Evolutionary conservation across 2,797 vertebrate genomes (phyloP), one percentile per base, ranked within the genome.

Genomic region (Scolopax bukidnonensis): DNA sequence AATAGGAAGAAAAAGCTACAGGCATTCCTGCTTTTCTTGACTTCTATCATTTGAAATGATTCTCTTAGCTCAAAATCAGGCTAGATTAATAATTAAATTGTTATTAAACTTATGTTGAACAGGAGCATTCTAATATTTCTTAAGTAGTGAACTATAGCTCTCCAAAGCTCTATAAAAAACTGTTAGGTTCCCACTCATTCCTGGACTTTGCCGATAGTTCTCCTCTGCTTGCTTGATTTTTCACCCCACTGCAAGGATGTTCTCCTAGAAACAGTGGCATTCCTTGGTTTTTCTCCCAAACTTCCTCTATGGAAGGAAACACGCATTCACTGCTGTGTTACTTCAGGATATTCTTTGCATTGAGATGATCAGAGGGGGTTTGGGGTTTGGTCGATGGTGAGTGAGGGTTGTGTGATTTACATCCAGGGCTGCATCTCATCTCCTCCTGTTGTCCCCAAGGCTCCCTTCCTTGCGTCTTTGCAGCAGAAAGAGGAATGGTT

Each of bases 51-150:
- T 84, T 82, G 53, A 71, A 93, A 64, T 50, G 74, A 9, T 85
- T 85, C 40, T 95, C 23, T 18, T 14, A 33, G 14, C 43, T 93
- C 57, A 23, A 56, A 47, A 45, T 8, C 45, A 48, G 51, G 16
- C 43, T 90, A 25, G 59, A 70, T 96, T 73, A 94, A 94, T 94
- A 76, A 93, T 87, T 65, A 92, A 83, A 78, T 91, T 96, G 73
- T 87, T 92, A 87, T 87, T 89, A 77, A 59, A 53, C 51, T 84
- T 82, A 79, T 0, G 4, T 27, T 89, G 45, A 48, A 32, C 75
- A 57, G 28, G 50, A 88, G 59, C 65, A 40, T 89, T 74, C 33
- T 80, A 30, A 23, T 75, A 69, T 50, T 92, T 74, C n/a, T 1
- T 57, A 64, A 83, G 27, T 13, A 53, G 23, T 28, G 68, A 70